Evolutionary conservation across 2,888 invertebrate species (phyloP).

Genomic region (Brachyopa scutellaris): DNA sequence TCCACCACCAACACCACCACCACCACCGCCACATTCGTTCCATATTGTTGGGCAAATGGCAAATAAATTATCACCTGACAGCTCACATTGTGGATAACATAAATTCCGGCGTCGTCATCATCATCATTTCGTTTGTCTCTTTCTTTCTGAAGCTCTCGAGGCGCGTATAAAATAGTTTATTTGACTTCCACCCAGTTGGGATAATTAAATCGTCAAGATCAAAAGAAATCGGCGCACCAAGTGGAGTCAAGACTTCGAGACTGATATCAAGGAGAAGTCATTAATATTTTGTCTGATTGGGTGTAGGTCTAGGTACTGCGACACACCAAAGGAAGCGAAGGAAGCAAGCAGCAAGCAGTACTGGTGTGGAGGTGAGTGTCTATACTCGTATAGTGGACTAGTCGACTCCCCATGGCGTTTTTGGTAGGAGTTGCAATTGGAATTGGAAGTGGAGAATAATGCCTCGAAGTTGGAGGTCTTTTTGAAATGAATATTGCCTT

Average conservation of each 20-base stretch:
- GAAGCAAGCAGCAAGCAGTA: neutral
- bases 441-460: conserved; percentile 9
- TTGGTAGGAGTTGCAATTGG: conserved; percentile 6
- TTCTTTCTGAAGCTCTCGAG: neutral
- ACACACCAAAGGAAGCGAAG: no score
- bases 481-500: conserved; percentile 49
- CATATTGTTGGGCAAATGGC: conserved; percentile 73
- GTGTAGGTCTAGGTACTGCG: neutral
- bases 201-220: conserved; percentile 73
- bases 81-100: conserved; percentile 71
- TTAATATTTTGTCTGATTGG: conserved; percentile 64
- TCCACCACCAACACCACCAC: no score
- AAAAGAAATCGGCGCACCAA: conserved; percentile 66
- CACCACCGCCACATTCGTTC: conserved; percentile 50
- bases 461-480: conserved; percentile 11
- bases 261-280: conserved; percentile 64
- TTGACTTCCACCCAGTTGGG: conserved; percentile 55
- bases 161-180: conserved; percentile 18
- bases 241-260: conserved; percentile 48
- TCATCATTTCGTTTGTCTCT: conserved; percentile 29
- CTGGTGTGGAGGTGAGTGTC: conserved; percentile 9
- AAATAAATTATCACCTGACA: conserved; percentile 73
- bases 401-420: conserved; percentile 55
- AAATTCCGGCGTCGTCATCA: conserved; percentile 68
- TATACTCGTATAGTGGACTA: no score